Percentiles rank a stretch among this genome's conserved stretches.
Conservation (phyloP, 2,113 vertebrate species). For the Telmatochromis brachygnathus region DNA sequence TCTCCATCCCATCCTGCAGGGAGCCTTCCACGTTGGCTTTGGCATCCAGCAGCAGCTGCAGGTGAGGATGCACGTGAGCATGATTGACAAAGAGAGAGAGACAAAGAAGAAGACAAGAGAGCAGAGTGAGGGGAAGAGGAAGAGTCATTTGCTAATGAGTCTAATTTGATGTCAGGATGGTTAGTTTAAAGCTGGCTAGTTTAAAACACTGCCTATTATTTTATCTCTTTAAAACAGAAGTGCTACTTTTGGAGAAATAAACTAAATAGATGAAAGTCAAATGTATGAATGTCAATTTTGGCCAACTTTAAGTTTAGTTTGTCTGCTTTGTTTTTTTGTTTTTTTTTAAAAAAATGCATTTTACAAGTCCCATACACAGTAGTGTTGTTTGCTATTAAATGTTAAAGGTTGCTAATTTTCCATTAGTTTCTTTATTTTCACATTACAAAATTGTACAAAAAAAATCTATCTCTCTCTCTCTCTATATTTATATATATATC, state of each 20-base stretch:
- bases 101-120: not conserved
- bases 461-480: too few relatives aligned
- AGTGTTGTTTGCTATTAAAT: not conserved
- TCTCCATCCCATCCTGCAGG: constrained; percentile 93
- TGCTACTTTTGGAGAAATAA: not conserved
- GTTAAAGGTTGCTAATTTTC: not conserved
- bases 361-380: not conserved
- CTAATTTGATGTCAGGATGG: not conserved
- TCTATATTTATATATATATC: accelerated
- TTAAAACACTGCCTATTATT: not conserved
- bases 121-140: not conserved
- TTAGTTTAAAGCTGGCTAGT: not conserved
- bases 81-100: not conserved
- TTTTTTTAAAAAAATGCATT: not conserved
- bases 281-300: not conserved
- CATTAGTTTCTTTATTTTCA: not conserved
- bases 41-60: constrained; percentile 89
- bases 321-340: not conserved
- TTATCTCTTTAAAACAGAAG: not conserved
- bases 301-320: not conserved
- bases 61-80: not conserved
- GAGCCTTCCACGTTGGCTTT: constrained; percentile 94
- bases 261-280: not conserved
- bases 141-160: not conserved
- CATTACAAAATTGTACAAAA: not conserved